phyloP scores from a whole-genome alignment of 2,113 vertebrate species.

The Chaenogobius annularis region DNA sequence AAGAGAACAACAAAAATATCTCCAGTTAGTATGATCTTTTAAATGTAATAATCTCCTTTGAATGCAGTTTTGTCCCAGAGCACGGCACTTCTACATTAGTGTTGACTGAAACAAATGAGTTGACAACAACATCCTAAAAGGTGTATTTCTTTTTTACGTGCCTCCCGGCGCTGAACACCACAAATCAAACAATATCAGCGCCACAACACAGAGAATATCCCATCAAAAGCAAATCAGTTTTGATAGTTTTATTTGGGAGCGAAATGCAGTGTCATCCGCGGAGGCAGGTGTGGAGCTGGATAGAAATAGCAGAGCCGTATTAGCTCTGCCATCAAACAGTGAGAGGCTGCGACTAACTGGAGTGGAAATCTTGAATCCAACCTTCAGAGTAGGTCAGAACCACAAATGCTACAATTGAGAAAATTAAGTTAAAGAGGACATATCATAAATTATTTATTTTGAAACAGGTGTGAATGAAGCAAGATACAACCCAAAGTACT shows the following conservation, averaged over 20 bases:
- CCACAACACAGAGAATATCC: no score
- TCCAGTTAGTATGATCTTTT: not conserved
- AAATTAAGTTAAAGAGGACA: not conserved
- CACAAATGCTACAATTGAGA: not conserved
- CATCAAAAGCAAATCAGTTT: not conserved
- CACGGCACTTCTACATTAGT: not conserved
- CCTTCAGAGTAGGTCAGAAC: not conserved
- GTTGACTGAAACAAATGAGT: not conserved
- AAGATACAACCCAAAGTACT: no score
- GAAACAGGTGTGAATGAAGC: no score
- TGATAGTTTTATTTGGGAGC: not conserved
- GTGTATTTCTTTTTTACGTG: not conserved
- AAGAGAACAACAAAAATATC: not conserved
- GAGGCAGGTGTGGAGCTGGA: conserved; percentile 25
- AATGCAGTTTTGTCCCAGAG: not conserved
- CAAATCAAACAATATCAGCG: conserved; percentile 8
- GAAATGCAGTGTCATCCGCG: not conserved
- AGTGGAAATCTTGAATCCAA: not conserved
- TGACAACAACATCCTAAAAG: not conserved
- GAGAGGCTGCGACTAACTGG: not conserved
- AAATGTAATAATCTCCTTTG: not conserved
- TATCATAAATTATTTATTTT: no score
- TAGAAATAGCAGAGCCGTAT: conserved; percentile 19
- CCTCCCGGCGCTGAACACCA: not conserved
- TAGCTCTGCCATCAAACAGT: not conserved